phyloP scores from a whole-genome alignment of 1,140 invertebrate genomes.

The Drosophila truncata region DNA sequence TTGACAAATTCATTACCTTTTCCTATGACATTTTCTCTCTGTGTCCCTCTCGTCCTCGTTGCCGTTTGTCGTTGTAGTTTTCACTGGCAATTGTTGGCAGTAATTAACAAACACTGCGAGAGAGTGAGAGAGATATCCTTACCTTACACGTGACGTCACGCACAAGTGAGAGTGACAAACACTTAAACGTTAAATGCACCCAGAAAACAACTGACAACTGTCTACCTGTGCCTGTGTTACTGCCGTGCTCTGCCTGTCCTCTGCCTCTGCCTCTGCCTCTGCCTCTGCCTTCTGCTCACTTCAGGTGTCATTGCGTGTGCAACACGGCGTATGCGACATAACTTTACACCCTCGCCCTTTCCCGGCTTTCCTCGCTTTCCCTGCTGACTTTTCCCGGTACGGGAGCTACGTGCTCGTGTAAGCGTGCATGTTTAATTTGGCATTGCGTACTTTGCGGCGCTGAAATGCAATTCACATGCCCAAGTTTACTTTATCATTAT shows the following conservation, averaged over 20 bases:
- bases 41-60: slow-evolving; percentile 3
- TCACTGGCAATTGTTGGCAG: slow-evolving; percentile 69
- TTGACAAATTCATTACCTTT: background rate
- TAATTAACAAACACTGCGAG: slow-evolving; percentile 67
- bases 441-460: slow-evolving; percentile 65
- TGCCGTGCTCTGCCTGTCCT: background rate
- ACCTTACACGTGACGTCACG: slow-evolving; percentile 73
- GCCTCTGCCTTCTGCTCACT: slow-evolving; percentile 20
- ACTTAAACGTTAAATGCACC: slow-evolving; percentile 79
- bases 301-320: slow-evolving; percentile 71
- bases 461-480: slow-evolving; percentile 31
- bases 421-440: slow-evolving; percentile 79
- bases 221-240: slow-evolving; percentile 1
- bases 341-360: slow-evolving; percentile 34
- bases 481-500: slow-evolving; percentile 38
- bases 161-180: slow-evolving; percentile 77
- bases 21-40: background rate
- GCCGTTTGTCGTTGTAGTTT: slow-evolving; percentile 23
- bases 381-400: background rate
- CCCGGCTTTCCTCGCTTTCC: background rate
- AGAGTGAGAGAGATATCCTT: slow-evolving; percentile 12
- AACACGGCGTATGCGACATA: slow-evolving; percentile 66
- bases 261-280: background rate
- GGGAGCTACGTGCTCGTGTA: slow-evolving; percentile 63
- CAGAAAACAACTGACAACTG: slow-evolving; percentile 45